These are phyloP conservation scores for Vannuccia rotundouncinata DNA, from an alignment of 2,888 invertebrate species.

Conservation along the genomic window DNA sequence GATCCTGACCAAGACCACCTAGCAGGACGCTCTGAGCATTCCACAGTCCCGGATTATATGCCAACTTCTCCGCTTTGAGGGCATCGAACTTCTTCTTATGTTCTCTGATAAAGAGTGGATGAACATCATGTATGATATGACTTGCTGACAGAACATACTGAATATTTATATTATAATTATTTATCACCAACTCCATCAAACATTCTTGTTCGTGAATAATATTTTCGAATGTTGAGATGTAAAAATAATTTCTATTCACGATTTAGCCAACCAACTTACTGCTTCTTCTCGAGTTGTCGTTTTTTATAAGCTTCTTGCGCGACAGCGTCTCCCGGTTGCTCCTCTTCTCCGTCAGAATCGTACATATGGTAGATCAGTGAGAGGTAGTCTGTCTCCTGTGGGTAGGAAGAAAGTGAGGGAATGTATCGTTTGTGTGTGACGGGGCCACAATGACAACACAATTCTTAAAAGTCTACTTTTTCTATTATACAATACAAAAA, in stretches of 20 bases:
- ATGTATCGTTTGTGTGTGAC: too few relatives aligned
- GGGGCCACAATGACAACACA: too few relatives aligned
- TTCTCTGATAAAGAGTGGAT: conserved; percentile 42
- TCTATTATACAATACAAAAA: too few relatives aligned
- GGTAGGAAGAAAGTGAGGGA: conserved; percentile 12
- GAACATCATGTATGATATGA: too few relatives aligned
- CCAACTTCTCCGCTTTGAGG: conserved; percentile 47
- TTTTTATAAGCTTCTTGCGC: background rate
- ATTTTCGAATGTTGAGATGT: too few relatives aligned
- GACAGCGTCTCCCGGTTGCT: conserved; percentile 42
- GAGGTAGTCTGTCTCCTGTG: conserved; percentile 54
- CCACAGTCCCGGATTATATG: conserved; percentile 54
- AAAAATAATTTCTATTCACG: too few relatives aligned
- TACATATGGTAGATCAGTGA: conserved; percentile 55
- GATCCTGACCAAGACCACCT: conserved; percentile 53
- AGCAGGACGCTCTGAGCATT: conserved; percentile 52
- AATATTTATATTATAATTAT: too few relatives aligned
- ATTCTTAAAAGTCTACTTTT: too few relatives aligned
- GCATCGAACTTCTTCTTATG: conserved; percentile 47
- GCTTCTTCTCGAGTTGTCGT: background rate
- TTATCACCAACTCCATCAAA: too few relatives aligned
- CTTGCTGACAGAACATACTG: too few relatives aligned
- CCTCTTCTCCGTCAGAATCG: conserved; percentile 49
- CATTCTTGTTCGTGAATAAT: too few relatives aligned
- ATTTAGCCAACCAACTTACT: background rate